These are phyloP conservation scores for Myotis lucifugus DNA, from an alignment of 2,113 vertebrate species.

Conservation along the genomic window DNA sequence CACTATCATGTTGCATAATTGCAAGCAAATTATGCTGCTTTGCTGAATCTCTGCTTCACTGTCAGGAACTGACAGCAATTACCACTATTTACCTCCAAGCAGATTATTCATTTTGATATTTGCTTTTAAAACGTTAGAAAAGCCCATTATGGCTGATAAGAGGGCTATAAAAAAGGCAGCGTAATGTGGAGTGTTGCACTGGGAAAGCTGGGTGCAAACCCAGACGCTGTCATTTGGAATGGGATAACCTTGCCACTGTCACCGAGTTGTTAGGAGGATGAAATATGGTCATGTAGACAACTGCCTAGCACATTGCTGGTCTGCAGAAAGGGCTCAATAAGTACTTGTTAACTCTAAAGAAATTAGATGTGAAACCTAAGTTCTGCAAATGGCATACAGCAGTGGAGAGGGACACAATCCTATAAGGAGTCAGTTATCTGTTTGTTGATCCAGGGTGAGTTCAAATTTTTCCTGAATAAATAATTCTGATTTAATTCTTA, in stretches of 20 bases:
- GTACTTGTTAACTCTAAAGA: not conserved
- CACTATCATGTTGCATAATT: slow-evolving; percentile 56
- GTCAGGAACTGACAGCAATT: slow-evolving; percentile 56
- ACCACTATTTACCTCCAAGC: slow-evolving; percentile 61
- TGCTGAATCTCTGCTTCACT: slow-evolving; percentile 59
- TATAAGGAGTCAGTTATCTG: not conserved
- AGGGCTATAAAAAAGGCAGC: not conserved
- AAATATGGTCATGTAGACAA: not conserved
- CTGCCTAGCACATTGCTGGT: not conserved
- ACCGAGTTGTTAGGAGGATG: not conserved
- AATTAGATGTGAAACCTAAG: not conserved
- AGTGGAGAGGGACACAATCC: not conserved
- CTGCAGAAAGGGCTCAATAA: not conserved
- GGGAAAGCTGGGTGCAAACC: not conserved
- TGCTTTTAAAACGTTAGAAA: slow-evolving; percentile 56
- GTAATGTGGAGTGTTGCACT: not conserved
- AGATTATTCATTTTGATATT: slow-evolving; percentile 70
- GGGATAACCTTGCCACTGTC: not conserved
- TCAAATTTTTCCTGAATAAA: slow-evolving; percentile 22
- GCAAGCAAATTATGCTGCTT: slow-evolving; percentile 63
- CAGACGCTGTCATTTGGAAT: not conserved
- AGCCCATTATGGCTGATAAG: slow-evolving; percentile 23
- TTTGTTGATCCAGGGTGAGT: not conserved
- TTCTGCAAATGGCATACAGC: not conserved
- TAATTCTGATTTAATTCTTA: slow-evolving; percentile 44